A percentile compares a stretch with the other conserved stretches of the same genome.
Evolutionary conservation across 2,888 invertebrate genomes (phyloP).

Genomic region (Arctia plantaginis): DNA sequence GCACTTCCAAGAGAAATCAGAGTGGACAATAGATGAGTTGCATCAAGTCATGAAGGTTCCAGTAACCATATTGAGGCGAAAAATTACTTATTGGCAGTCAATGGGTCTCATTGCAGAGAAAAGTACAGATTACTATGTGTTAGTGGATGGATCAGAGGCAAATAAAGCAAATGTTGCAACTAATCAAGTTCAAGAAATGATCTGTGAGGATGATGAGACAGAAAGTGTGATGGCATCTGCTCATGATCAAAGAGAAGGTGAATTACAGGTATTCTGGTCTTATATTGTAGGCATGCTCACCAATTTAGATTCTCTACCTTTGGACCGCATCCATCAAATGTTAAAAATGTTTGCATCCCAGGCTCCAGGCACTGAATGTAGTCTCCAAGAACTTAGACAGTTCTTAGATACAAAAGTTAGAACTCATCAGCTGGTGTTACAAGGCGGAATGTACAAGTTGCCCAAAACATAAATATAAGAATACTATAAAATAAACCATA

Average conservation of each 20-base stretch:
- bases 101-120: slow-evolving; percentile 94
- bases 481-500: slow-evolving; percentile 19
- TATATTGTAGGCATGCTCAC: slow-evolving; percentile 99
- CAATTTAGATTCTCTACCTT: slow-evolving; percentile 95
- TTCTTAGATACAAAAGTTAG: slow-evolving; percentile 97
- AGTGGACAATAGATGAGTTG: slow-evolving; percentile 95
- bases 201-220: slow-evolving; percentile 95
- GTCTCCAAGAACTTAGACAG: slow-evolving; percentile 93
- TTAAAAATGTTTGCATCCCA: slow-evolving; percentile 98
- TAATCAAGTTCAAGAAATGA: slow-evolving; percentile 87
- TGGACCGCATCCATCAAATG: slow-evolving; percentile 98
- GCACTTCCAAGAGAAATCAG: slow-evolving; percentile 95
- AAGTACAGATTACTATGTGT: slow-evolving; percentile 90
- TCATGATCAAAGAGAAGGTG: slow-evolving; percentile 97
- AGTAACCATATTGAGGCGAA: slow-evolving; percentile 92
- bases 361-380: slow-evolving; percentile 96
- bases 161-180: slow-evolving; percentile 85
- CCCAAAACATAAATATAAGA: slow-evolving; percentile 87
- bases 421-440: slow-evolving; percentile 94
- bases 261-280: slow-evolving; percentile 97
- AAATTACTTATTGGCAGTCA: slow-evolving; percentile 98
- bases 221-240: slow-evolving; percentile 98
- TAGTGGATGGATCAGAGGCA: slow-evolving; percentile 89
- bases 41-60: slow-evolving; percentile 95
- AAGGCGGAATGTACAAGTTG: slow-evolving; percentile 95